Evolutionary conservation across 1,140 invertebrate species (phyloP), one percentile per base, ranked within the genome.

Genomic region (Coelopa frigida): DNA sequence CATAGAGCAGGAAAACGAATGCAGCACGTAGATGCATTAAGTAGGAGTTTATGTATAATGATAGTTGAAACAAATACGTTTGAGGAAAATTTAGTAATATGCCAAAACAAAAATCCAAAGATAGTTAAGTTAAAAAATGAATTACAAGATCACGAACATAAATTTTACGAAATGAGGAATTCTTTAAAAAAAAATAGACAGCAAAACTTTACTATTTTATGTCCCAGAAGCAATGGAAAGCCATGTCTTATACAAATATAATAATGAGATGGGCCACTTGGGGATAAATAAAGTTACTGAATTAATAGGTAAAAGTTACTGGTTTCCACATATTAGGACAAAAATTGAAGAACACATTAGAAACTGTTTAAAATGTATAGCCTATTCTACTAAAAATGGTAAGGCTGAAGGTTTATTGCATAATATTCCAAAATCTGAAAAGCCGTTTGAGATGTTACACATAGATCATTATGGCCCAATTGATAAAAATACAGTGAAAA

Each of bases 401-500:
- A 70, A 59, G 49, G 6, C 27, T 1, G 56, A 67, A 44, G 56
- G 59, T 5, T 37, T 49, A 27, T 24, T 68, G 6, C 56, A 63
- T 38, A 54, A 33, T 32, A 55, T 61, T 31, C 45, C 45, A 0
- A 69, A 69, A 39, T 48, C 47, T 2, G 24, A 39, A 4, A 22
- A 46, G 22, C 59, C 56, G 5, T 61, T 62, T 40, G 15, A 53
- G 7, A 51, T 52, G 0, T 17, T 58, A 22, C 59, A 64, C 41
- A 48, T 61, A 1, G 59, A 61, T 37, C 61, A 67, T 45, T 55
- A 36, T 39, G 61, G 60, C 1, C 59, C 57, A 3, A 22, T 61
- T n/a, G 67, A 68, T 15, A 51, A 57, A 15, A 66, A 67, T 12
- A 52, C 15, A 1, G 29, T 49, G 17, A 70, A 74, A 59, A 61